A percentile compares a stretch with the other conserved stretches of the same genome.
Conservation (phyloP, 2,797 vertebrate species). For the Falco cherrug region DNA sequence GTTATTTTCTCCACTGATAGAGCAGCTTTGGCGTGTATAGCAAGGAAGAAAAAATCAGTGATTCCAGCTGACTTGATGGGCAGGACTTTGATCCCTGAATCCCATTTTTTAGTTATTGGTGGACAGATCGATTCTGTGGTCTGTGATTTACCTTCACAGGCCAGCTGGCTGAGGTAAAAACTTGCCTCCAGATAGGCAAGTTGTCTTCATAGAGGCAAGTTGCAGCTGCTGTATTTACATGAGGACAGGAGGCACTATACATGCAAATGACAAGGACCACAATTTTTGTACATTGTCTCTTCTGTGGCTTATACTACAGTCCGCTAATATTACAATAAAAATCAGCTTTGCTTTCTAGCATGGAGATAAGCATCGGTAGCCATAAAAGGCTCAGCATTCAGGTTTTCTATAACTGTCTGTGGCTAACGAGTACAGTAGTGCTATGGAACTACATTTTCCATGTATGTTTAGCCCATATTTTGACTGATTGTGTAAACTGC, state of each 20-base stretch:
- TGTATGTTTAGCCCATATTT: neutral
- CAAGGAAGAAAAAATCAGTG: neutral
- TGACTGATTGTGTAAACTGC: neutral
- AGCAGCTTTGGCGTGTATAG: neutral
- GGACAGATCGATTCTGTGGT: neutral
- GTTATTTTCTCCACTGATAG: neutral
- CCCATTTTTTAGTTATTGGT: neutral
- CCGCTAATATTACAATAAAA: neutral
- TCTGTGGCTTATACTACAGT: neutral
- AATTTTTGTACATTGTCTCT: neutral
- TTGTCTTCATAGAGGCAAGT: neutral
- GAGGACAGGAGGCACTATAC: neutral
- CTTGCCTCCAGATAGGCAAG: neutral
- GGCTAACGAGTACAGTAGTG: neutral
- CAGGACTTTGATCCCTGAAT: neutral
- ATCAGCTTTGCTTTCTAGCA: neutral
- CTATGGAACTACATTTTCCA: neutral
- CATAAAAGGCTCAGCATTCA: neutral
- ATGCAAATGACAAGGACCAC: neutral
- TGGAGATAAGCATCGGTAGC: neutral
- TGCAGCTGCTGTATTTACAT: neutral
- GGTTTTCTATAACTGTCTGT: neutral
- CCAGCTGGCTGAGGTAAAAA: neutral
- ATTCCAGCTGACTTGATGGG: neutral
- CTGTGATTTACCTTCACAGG: neutral